A percentile compares a stretch with the other conserved stretches of the same genome.
Evolutionary conservation across 2,113 vertebrate species (phyloP).

Genomic region (Myrmophylax atrothorax): DNA sequence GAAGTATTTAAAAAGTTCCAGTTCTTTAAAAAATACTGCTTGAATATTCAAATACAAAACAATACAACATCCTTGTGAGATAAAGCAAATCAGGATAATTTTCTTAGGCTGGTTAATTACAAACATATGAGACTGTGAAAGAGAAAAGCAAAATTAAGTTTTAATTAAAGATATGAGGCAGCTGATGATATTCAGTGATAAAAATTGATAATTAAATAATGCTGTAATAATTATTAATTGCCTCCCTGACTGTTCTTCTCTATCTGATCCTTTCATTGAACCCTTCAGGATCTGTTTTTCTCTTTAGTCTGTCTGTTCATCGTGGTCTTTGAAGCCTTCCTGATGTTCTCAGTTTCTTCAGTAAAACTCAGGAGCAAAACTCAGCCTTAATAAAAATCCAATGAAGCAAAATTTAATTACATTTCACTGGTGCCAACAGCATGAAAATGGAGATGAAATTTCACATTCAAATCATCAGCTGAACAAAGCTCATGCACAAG

Average conservation of each 20-base stretch:
- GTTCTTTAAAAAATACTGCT: neutral
- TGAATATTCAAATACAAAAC: neutral
- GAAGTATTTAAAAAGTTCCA: neutral
- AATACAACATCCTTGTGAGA: neutral
- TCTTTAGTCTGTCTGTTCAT: neutral
- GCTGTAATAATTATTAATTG: constrained; percentile 39
- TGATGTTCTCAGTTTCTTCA: neutral
- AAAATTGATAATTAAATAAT: constrained; percentile 30
- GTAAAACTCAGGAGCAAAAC: neutral
- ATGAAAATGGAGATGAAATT: neutral
- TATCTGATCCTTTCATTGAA: neutral
- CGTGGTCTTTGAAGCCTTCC: neutral
- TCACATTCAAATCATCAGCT: neutral
- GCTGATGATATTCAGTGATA: neutral
- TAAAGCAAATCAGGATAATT: neutral
- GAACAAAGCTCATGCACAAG: neutral
- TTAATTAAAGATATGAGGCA: constrained; percentile 27
- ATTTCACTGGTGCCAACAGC: neutral
- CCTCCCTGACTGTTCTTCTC: neutral
- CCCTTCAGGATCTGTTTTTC: neutral
- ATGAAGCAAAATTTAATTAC: neutral
- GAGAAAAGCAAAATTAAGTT: neutral
- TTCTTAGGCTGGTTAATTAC: neutral
- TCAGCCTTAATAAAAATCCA: neutral
- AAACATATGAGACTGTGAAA: neutral